A percentile compares a stretch with the other conserved stretches of the same genome.
These are phyloP conservation scores for Notothenia coriiceps DNA, from an alignment of 2,113 vertebrate genomes.

Conservation along the genomic window DNA sequence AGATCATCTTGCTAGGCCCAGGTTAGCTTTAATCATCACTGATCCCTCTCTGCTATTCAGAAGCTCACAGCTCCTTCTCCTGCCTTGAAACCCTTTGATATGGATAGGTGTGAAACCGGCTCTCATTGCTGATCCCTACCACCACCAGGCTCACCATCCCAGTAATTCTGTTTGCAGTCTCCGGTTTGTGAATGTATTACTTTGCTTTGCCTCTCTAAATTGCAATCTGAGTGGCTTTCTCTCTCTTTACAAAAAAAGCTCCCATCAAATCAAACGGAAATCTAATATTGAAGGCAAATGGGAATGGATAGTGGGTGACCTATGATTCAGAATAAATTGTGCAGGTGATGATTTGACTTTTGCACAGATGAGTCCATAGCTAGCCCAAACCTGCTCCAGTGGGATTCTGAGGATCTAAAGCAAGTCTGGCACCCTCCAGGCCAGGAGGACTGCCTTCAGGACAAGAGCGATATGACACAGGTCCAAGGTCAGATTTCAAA, in stretches of 20 bases:
- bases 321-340: slow-evolving; percentile 40
- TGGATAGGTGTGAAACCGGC: slow-evolving; percentile 69
- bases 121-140: slow-evolving; percentile 66
- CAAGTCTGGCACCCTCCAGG: background rate
- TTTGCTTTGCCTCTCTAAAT: slow-evolving; percentile 76
- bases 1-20: slow-evolving; percentile 55
- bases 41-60: slow-evolving; percentile 72
- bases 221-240: slow-evolving; percentile 58
- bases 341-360: slow-evolving; percentile 45
- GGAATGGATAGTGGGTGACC: slow-evolving; percentile 66
- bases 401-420: slow-evolving; percentile 14
- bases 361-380: slow-evolving; percentile 45
- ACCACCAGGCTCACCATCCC: slow-evolving; percentile 61
- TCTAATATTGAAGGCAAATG: slow-evolving; percentile 70
- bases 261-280: slow-evolving; percentile 74
- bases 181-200: slow-evolving; percentile 79
- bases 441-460: background rate
- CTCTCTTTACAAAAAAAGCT: slow-evolving; percentile 37
- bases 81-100: slow-evolving; percentile 77
- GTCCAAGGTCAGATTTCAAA: slow-evolving; percentile 33
- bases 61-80: slow-evolving; percentile 52
- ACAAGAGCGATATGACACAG: background rate
- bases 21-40: slow-evolving; percentile 80
- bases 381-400: background rate
- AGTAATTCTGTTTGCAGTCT: slow-evolving; percentile 76